Base-by-base conservation (phyloP, 2,888 invertebrate species). In the Microchrysa polita region DNA sequence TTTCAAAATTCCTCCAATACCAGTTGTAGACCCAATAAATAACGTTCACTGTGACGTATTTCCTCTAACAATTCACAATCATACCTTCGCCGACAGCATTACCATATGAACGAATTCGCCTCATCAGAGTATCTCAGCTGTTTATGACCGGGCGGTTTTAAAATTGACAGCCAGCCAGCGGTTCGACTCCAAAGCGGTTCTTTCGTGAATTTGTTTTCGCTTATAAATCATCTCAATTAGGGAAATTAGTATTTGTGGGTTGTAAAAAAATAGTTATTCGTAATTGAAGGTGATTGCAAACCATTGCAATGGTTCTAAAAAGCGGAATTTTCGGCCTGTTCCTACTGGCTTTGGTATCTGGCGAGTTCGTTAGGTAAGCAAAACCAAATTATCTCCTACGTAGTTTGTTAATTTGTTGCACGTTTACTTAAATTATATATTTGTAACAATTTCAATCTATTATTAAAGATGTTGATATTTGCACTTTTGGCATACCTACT, bases 301-400 rank as follows among this genome's bases (percentile, higher is more conserved):
- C 18, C 18, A 4, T 42, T 27, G 18, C 22, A 53, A 69, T 69
- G 69, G 1, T 57, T 5, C 5, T 57, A n/a, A 57, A 55, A 20
- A 18, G 55, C 16, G 34, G 55, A 5, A 1, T 69, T 27, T n/a
- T 69, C 7, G 69, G 40, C 2, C 55, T 69, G 14, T 52, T 16
- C 18, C 18, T 57, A 1, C 9, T 69, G 55, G 57, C 69, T 5
- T 27, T 20, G 10, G 57, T 22, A 12, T 10, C 27, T 5, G 57
- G 34, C n/a, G 23, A 52, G 22, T 18, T 69, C 18, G 22, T 69
- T 2, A 69, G 69, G 69, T 69, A 23, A 69, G 69, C 27, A 5
- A n/a, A n/a, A n/a, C n/a, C n/a, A n/a, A 0, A 52, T 42, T 9
- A 27, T 16, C 23, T 9, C 9, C 18, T 67, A 57, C 69, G 69